Evolutionary conservation across 1,140 invertebrate species (phyloP).

Genomic region (Leptopilina boulardi): DNA sequence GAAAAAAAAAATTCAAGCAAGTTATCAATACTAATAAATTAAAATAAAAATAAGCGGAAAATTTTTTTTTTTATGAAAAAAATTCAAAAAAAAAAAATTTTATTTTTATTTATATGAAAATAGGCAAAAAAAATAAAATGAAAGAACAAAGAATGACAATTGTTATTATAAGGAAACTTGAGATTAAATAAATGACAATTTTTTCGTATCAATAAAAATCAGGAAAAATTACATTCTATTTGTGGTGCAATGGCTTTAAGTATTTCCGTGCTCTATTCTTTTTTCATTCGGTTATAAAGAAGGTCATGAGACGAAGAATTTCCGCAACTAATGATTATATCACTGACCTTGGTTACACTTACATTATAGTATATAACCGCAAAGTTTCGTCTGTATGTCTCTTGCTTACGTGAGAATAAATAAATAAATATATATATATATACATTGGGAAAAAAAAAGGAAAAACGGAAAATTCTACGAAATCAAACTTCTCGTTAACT

Average conservation of each 20-base stretch:
- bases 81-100: too few relatives aligned
- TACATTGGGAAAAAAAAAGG: too few relatives aligned
- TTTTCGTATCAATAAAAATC: neutral
- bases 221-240: neutral
- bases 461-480: slow-evolving; percentile 10
- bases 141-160: neutral
- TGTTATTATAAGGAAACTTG: too few relatives aligned
- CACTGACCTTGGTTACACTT: slow-evolving; percentile 31
- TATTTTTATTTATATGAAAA: too few relatives aligned
- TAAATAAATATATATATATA: too few relatives aligned
- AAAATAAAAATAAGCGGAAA: neutral
- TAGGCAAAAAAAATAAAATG: neutral
- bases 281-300: neutral
- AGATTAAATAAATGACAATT: neutral
- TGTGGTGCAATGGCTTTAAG: neutral
- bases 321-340: slow-evolving; percentile 30
- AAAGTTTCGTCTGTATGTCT: neutral
- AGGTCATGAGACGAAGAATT: slow-evolving; percentile 15
- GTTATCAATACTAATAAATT: neutral
- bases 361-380: slow-evolving; percentile 1
- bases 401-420: neutral
- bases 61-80: too few relatives aligned
- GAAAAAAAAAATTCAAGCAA: neutral
- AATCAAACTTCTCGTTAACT: slow-evolving; percentile 25
- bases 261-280: slow-evolving; percentile 22